Evolutionary conservation across 2,888 invertebrate species (phyloP).

Genomic region (Rosalia funebris): DNA sequence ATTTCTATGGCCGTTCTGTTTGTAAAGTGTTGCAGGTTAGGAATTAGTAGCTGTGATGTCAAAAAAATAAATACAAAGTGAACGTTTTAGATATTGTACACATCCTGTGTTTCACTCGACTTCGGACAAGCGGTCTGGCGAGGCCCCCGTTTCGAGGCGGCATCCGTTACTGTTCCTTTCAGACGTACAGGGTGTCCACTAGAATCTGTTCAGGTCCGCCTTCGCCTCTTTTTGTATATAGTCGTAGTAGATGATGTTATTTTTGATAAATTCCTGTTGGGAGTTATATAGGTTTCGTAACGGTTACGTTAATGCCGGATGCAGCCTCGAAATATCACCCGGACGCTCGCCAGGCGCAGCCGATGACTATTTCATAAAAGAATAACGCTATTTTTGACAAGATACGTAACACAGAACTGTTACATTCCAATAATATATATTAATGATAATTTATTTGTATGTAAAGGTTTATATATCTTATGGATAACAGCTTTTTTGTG

Average conservation of each 20-base stretch:
- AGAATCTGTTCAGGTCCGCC: not conserved
- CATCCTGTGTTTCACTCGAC: constrained; percentile 36
- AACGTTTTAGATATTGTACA: constrained; percentile 44
- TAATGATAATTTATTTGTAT: constrained; percentile 43
- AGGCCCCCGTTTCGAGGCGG: constrained; percentile 19
- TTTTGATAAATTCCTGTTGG: constrained; percentile 34
- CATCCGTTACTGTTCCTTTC: constrained; percentile 7
- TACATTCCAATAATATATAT: constrained; percentile 56
- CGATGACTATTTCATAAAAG: constrained; percentile 38
- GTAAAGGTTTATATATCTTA: constrained; percentile 42
- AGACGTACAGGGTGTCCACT: constrained; percentile 16
- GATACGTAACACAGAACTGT: constrained; percentile 55
- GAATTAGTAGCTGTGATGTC: constrained; percentile 61
- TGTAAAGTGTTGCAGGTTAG: constrained; percentile 57
- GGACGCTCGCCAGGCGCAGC: not conserved
- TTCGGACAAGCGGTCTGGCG: constrained; percentile 26
- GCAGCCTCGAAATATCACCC: constrained; percentile 20
- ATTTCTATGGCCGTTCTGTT: constrained; percentile 37
- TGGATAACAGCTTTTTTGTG: constrained; percentile 61
- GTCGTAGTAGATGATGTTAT: constrained; percentile 34
- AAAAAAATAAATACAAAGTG: constrained; percentile 43
- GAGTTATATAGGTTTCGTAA: constrained; percentile 31
- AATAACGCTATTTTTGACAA: constrained; percentile 62
- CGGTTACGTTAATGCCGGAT: constrained; percentile 25
- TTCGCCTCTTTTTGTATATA: constrained; percentile 39